Evolutionary conservation across 2,797 vertebrate genomes (phyloP).

Genomic region (Hydrocynus forskahlii): DNA sequence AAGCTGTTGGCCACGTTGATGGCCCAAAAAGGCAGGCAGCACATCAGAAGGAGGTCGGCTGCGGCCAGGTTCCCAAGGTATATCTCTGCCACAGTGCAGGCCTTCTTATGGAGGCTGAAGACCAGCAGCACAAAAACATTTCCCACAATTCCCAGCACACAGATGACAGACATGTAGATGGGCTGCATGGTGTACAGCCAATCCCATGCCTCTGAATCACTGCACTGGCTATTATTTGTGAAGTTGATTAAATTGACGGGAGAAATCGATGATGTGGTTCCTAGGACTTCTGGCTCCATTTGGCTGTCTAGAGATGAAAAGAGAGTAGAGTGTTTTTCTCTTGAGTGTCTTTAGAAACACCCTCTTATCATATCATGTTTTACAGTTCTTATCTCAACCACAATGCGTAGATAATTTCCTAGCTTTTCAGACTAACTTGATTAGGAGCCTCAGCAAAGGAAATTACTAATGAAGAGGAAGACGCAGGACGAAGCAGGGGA

Average conservation of each 20-base stretch:
- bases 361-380: background rate
- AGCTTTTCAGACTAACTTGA: background rate
- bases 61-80: constrained; percentile 85
- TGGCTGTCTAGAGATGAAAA: constrained; percentile 63
- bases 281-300: constrained; percentile 59
- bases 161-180: constrained; percentile 72
- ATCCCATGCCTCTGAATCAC: constrained; percentile 70
- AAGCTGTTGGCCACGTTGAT: constrained; percentile 76
- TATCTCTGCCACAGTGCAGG: constrained; percentile 83
- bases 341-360: background rate
- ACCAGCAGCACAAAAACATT: constrained; percentile 82
- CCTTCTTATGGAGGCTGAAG: constrained; percentile 79
- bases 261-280: constrained; percentile 36
- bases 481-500: background rate
- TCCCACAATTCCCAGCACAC: constrained; percentile 77
- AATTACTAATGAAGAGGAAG: background rate
- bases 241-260: constrained; percentile 51
- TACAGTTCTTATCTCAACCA: constrained; percentile 2
- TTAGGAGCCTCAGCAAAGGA: background rate
- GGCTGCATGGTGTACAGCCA: constrained; percentile 74
- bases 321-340: background rate
- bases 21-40: constrained; percentile 88
- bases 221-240: constrained; percentile 72
- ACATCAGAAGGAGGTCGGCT: constrained; percentile 83
- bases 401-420: background rate